These are phyloP conservation scores for Leistus spinibarbis DNA, from an alignment of 2,888 invertebrate genomes.

Conservation along the genomic window DNA sequence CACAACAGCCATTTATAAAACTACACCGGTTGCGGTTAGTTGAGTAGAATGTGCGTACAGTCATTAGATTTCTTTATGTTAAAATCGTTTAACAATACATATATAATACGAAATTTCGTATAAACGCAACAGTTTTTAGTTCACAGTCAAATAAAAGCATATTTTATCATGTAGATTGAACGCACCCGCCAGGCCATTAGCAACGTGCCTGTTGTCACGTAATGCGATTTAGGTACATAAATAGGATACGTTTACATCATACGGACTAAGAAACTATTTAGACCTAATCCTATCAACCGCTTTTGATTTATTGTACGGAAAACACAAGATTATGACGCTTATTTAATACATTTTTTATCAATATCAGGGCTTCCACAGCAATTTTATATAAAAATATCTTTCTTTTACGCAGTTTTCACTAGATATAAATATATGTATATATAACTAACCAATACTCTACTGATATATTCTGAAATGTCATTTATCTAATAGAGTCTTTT, in stretches of 20 bases:
- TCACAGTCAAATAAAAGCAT: background rate
- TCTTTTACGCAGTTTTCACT: too few species aligned
- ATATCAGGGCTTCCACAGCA: too few species aligned
- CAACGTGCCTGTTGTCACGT: slow-evolving; percentile 34
- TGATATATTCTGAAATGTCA: too few species aligned
- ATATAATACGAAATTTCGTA: background rate
- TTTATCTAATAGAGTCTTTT: too few species aligned
- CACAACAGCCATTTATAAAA: slow-evolving; percentile 32
- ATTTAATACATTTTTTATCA: too few species aligned
- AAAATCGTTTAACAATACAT: background rate
- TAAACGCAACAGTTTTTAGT: background rate
- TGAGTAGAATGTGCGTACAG: slow-evolving; percentile 12
- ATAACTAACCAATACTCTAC: too few species aligned
- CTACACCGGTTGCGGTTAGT: slow-evolving; percentile 26
- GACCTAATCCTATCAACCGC: background rate
- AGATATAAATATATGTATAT: too few species aligned
- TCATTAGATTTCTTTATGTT: background rate
- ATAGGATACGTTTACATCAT: background rate
- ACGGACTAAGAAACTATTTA: background rate
- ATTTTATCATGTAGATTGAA: background rate
- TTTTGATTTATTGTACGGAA: background rate
- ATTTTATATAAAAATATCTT: too few species aligned
- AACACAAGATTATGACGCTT: background rate
- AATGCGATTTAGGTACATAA: slow-evolving; percentile 2
- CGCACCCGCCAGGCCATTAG: slow-evolving; percentile 19